Evolutionary conservation across 2,113 vertebrate species (phyloP).

Genomic region (Scophthalmus maximus): DNA sequence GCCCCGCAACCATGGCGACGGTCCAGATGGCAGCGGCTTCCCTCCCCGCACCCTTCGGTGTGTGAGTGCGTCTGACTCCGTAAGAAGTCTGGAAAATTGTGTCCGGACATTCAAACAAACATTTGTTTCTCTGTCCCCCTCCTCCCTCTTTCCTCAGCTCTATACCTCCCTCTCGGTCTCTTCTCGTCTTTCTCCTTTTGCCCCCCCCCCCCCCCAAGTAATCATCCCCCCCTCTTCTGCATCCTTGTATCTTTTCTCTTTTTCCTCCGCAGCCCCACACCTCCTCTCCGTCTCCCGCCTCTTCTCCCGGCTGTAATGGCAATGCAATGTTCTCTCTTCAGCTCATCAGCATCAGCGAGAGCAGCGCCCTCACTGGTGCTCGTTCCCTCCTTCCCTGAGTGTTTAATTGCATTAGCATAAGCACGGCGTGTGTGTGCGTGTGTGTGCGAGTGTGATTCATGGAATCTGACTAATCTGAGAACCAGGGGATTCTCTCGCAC

Average conservation of each 20-base stretch:
- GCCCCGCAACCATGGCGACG: too few species aligned
- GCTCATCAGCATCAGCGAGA: constrained; percentile 57
- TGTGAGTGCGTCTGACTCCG: too few species aligned
- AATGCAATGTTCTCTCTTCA: constrained; percentile 54
- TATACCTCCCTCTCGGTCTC: too few species aligned
- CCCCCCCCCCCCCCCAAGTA: neutral
- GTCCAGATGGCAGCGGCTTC: too few species aligned
- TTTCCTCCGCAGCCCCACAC: neutral
- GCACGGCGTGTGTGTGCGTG: constrained; percentile 28
- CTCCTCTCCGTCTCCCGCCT: neutral
- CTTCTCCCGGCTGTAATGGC: constrained; percentile 45
- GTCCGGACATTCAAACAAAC: too few species aligned
- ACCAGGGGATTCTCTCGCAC: too few species aligned
- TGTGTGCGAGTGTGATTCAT: constrained; percentile 22
- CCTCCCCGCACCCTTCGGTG: too few species aligned
- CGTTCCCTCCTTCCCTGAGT: constrained; percentile 48
- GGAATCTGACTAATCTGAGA: too few species aligned
- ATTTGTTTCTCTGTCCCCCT: too few species aligned
- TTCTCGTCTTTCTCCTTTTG: neutral
- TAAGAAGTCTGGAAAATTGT: too few species aligned
- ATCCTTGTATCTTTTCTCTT: neutral
- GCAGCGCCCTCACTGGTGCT: constrained; percentile 34
- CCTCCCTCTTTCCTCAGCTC: too few species aligned
- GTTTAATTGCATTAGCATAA: constrained; percentile 75
- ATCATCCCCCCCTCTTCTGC: neutral